Conservation (phyloP, 2,888 invertebrate species). For the Protophormia terraenovae region DNA sequence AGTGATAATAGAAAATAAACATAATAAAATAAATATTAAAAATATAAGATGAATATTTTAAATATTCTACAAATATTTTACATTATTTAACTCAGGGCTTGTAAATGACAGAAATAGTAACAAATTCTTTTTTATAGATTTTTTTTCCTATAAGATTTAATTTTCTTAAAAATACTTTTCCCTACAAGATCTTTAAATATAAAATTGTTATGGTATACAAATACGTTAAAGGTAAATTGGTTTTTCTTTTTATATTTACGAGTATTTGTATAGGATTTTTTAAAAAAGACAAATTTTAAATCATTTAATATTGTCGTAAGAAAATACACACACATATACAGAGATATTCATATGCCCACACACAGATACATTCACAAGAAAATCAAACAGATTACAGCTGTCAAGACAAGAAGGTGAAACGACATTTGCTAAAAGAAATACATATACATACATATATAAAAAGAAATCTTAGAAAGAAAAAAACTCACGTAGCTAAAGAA, state of each 20-base stretch:
- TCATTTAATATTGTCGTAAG: background rate
- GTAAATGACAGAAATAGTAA: too few species aligned
- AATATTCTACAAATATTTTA: too few species aligned
- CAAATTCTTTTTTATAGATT: too few species aligned
- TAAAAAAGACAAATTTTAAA: background rate
- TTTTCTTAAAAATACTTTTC: too few species aligned
- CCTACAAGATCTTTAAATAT: too few species aligned
- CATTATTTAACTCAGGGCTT: too few species aligned
- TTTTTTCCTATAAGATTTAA: too few species aligned
- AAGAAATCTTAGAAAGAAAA: too few species aligned
- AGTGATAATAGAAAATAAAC: background rate
- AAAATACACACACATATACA: background rate
- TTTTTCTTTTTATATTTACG: background rate
- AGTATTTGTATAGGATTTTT: background rate
- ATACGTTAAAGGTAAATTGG: background rate
- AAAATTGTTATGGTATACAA: background rate
- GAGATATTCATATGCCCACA: background rate
- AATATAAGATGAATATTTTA: too few species aligned
- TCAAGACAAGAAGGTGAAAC: constrained; percentile 37
- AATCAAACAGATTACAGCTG: constrained; percentile 18
- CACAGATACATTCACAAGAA: background rate
- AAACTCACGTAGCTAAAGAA: background rate
- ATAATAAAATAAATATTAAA: too few species aligned
- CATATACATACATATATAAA: background rate
- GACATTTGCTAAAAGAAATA: background rate